Conservation (phyloP, 2,113 vertebrate species). For the Neolamprologus cancellatus region DNA sequence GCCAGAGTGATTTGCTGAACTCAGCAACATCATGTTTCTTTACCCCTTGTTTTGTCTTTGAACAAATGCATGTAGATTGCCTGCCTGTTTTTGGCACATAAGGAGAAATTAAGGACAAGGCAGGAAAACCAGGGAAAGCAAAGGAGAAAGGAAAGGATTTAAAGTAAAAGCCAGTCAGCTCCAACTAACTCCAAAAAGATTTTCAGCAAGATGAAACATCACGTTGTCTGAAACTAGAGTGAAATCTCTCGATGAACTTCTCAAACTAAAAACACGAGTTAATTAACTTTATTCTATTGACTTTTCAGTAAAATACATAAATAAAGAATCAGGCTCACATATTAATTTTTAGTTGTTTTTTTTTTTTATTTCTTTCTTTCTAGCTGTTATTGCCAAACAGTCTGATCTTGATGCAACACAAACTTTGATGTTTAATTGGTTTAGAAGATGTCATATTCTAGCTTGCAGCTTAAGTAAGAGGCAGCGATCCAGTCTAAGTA, state of each 20-base stretch:
- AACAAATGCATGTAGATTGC: constrained; percentile 29
- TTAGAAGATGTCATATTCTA: constrained; percentile 41
- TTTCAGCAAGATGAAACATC: background rate
- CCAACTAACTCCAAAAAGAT: background rate
- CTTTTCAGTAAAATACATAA: background rate
- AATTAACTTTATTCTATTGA: constrained; percentile 17
- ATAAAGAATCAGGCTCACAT: background rate
- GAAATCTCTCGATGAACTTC: background rate
- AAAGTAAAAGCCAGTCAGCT: background rate
- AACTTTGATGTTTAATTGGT: constrained; percentile 61
- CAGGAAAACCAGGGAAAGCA: background rate
- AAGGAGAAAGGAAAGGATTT: background rate
- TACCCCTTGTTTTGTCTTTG: constrained; percentile 4
- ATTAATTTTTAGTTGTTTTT: background rate
- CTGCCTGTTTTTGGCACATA: constrained; percentile 4
- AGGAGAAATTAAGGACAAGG: background rate
- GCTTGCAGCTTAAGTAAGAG: constrained; percentile 13
- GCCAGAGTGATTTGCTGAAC: constrained; percentile 33
- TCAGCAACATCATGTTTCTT: constrained; percentile 25
- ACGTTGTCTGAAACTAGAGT: background rate
- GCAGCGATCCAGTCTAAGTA: constrained; percentile 23
- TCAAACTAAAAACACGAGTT: background rate
- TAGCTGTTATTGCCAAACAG: constrained; percentile 10
- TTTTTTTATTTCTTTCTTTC: background rate
- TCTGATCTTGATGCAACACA: constrained; percentile 9